phyloP scores from a whole-genome alignment of 2,113 vertebrate species.

The Jaculus jaculus region DNA sequence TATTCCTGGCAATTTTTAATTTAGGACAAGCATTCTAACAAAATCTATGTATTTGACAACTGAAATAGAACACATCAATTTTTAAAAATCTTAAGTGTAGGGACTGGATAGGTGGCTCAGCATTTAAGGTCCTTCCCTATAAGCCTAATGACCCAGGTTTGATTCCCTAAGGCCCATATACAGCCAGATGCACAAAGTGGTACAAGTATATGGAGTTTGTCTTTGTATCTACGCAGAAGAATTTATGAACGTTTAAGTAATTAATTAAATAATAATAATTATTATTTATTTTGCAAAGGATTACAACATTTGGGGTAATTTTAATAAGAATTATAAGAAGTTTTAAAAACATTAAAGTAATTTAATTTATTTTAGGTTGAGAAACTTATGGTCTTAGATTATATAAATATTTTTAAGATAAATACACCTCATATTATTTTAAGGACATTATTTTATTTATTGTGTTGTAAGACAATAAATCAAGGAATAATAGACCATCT shows the following conservation, averaged over 20 bases:
- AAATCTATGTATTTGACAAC: constrained; percentile 44
- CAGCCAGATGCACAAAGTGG: too few species aligned
- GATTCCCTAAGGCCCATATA: too few species aligned
- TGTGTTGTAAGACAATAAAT: not conserved
- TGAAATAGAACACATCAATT: not conserved
- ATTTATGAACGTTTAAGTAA: not conserved
- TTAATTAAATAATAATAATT: too few species aligned
- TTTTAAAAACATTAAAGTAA: not conserved
- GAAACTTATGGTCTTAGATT: not conserved
- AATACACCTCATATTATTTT: not conserved
- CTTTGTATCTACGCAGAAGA: not conserved
- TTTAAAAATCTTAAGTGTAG: too few species aligned
- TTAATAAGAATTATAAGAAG: not conserved
- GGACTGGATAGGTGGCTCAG: too few species aligned
- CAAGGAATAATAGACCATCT: not conserved
- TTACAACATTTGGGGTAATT: not conserved
- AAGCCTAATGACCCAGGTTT: too few species aligned
- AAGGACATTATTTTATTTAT: not conserved
- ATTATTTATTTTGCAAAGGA: not conserved
- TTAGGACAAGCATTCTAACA: constrained; percentile 25
- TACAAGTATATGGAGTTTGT: too few species aligned
- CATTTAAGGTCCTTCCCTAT: too few species aligned
- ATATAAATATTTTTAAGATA: not conserved
- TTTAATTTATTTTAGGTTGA: not conserved
- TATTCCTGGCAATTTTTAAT: not conserved